Base-by-base conservation (phyloP, 2,888 invertebrate genomes). In the Monopis laevigella region DNA sequence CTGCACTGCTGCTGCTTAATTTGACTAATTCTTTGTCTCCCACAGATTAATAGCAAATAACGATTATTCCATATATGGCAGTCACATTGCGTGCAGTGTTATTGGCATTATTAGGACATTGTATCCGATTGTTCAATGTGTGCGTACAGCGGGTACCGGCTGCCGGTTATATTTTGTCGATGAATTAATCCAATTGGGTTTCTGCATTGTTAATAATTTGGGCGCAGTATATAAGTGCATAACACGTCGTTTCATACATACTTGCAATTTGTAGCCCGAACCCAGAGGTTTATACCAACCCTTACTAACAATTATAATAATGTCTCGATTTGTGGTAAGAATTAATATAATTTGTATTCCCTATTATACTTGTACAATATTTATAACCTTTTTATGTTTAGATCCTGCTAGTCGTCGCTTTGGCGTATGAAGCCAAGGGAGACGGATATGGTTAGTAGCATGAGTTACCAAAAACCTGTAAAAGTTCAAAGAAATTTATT, bases 121-220 rank as follows among this genome's bases (percentile, higher is more conserved):
- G 32, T 17, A 32, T 32, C 32, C 32, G 32, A 32, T 32, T 32
- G 17, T 32, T 32, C 14, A 32, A 32, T 17, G 6, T 2, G 32
- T 32, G 14, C n/a, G n/a, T n/a, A n/a, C n/a, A n/a, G n/a, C n/a
- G n/a, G n/a, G n/a, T n/a, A n/a, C n/a, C 17, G 24, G 8, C 8
- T 17, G 32, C 32, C 32, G 32, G 32, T 32, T 32, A 14, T 32
- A 17, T 32, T 17, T 32, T 32, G 32, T 32, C 32, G 32, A 32
- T 4, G 3, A 14, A 17, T 3, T 17, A 17, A 10, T 32, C 5
- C 6, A 21, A 7, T 7, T 21, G 24, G 17, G 10, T 55, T 60
- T 67, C 74, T 74, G 67, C 59, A 77, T 74, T 75, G 73, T 66
- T 69, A 74, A 75, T 78, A 70, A 65, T 70, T 71, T 74, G 56